Evolutionary conservation across 2,888 invertebrate species (phyloP).

Genomic region (Tetrapedia diversipes): DNA sequence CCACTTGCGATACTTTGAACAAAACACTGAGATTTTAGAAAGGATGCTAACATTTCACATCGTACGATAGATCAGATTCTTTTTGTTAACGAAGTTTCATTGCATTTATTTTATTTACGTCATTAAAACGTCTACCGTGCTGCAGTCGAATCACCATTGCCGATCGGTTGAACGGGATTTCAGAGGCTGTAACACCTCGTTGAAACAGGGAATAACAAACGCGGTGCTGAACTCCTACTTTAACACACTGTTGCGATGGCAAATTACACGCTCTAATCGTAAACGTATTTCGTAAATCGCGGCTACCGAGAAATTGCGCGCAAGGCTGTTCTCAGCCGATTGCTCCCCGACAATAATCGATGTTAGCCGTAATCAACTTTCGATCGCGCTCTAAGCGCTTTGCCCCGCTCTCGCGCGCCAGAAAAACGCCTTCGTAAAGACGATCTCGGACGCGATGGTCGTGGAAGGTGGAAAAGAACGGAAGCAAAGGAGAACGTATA

Average conservation of each 20-base stretch:
- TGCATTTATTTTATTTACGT: too few relatives aligned
- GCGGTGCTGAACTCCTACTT: conserved; percentile 5
- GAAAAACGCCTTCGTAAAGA: not conserved
- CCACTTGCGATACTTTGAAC: too few relatives aligned
- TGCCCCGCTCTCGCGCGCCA: conserved; percentile 3
- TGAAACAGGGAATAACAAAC: not conserved
- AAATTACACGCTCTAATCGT: conserved; percentile 6
- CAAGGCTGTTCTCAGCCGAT: conserved; percentile 34
- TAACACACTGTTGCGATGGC: conserved; percentile 22
- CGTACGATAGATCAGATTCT: too few relatives aligned
- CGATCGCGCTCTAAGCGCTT: conserved; percentile 24
- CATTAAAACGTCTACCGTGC: too few relatives aligned
- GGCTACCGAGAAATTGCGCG: conserved; percentile 42
- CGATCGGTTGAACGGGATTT: not conserved
- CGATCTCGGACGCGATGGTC: too few relatives aligned
- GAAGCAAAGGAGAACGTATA: not conserved
- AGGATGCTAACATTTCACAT: too few relatives aligned
- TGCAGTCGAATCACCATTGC: too few relatives aligned
- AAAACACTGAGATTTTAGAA: too few relatives aligned
- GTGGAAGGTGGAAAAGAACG: too few relatives aligned
- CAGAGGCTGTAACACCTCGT: not conserved
- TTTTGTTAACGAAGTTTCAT: too few relatives aligned
- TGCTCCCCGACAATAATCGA: conserved; percentile 51
- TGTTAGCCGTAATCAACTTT: conserved; percentile 52
- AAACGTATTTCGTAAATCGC: conserved; percentile 40